Evolutionary conservation across 2,888 invertebrate species (phyloP).

Genomic region (Crematogaster levior): DNA sequence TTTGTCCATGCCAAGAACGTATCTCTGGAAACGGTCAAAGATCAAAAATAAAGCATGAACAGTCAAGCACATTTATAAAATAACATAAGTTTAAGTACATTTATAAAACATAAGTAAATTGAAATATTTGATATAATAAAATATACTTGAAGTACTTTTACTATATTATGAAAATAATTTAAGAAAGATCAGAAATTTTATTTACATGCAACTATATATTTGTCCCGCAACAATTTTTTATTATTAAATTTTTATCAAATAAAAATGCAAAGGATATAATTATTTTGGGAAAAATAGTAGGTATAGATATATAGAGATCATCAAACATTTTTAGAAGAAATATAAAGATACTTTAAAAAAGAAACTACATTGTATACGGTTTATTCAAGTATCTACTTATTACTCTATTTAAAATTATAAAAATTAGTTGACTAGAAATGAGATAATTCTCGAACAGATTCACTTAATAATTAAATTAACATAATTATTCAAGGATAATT

Average conservation of each 20-base stretch:
- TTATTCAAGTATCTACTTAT: too few species aligned
- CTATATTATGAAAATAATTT: not conserved
- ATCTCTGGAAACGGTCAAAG: not conserved
- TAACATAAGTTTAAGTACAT: too few species aligned
- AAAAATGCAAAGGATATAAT: not conserved
- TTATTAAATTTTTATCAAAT: not conserved
- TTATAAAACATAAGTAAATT: not conserved
- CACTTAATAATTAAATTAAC: not conserved
- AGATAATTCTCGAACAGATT: not conserved
- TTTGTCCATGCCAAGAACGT: constrained; percentile 1
- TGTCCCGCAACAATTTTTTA: not conserved
- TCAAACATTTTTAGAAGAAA: not conserved
- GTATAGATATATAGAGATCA: not conserved
- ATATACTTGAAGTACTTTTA: not conserved
- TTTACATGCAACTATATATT: not conserved
- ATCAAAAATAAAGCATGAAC: constrained; percentile 30
- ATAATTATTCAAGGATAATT: not conserved
- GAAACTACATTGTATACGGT: too few species aligned
- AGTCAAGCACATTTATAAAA: not conserved
- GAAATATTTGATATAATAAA: not conserved
- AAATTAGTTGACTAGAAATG: not conserved
- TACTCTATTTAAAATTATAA: not conserved
- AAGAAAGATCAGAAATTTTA: not conserved
- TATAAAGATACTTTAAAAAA: not conserved
- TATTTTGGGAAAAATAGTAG: not conserved